Evolutionary conservation across 2,888 invertebrate genomes (phyloP).

Genomic region (Diadromus collaris): DNA sequence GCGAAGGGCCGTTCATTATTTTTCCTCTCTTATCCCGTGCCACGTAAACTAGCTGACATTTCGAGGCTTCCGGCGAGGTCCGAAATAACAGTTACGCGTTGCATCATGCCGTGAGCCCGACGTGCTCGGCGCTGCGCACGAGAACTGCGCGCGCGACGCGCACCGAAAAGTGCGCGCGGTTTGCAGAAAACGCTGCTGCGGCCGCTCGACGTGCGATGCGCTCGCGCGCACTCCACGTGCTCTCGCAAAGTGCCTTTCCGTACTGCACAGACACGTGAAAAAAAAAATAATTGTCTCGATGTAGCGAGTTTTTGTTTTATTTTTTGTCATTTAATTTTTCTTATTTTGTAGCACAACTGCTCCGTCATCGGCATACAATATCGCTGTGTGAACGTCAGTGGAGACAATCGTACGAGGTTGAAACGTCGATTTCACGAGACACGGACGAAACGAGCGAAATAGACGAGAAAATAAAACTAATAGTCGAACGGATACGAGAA

Average conservation of each 20-base stretch:
- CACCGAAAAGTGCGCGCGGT: constrained; percentile 7
- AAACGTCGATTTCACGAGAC: too few species aligned
- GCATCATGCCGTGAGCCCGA: constrained; percentile 42
- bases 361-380: too few species aligned
- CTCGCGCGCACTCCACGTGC: constrained; percentile 56
- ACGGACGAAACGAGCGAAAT: too few species aligned
- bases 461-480: too few species aligned
- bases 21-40: not conserved
- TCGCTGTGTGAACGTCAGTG: too few species aligned
- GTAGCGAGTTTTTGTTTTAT: too few species aligned
- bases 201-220: constrained; percentile 5
- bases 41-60: not conserved
- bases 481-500: too few species aligned
- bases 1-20: not conserved
- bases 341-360: too few species aligned
- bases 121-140: constrained; percentile 13
- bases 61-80: constrained; percentile 6
- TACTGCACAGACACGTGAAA: constrained; percentile 58
- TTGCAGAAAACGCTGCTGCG: constrained; percentile 14
- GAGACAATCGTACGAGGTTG: too few species aligned
- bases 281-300: not conserved
- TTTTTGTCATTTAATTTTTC: too few species aligned
- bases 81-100: constrained; percentile 53
- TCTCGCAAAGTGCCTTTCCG: constrained; percentile 20
- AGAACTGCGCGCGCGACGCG: not conserved